Evolutionary conservation across 2,113 vertebrate genomes (phyloP), one percentile per base, ranked within the genome.

Genomic region (Epinephelus moara): DNA sequence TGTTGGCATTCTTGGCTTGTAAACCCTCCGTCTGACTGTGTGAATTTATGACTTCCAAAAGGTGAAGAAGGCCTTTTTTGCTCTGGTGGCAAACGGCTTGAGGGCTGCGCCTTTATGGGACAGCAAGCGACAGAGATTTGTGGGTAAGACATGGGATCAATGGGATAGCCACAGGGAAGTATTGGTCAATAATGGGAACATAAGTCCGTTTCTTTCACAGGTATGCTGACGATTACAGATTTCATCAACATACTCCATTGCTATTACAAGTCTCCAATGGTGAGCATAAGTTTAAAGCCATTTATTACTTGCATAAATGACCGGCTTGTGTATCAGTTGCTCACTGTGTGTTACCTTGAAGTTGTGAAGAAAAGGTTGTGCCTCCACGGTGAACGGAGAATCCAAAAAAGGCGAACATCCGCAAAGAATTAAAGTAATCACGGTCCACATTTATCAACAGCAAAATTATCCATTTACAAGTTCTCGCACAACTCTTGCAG

Each of bases 211-310:
- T 60, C 55, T 27, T 19, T 53, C 10, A 0, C 92, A 99, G 98
- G 98, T 14, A 99, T 99, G 98, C 95, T 99, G 92, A 99, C 98
- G 23, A 99, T 99, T 92, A 99, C 98, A 0, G 98, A 99, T 91
- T 99, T 99, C 94, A 99, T 99, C 95, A 96, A 98, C 90, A 98
- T 99, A 89, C 95, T 99, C 21, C 98, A 99, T 52, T 97, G 97
- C 60, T 99, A 98, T 90, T 99, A 99, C 93, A 97, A 94, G 56
- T 99, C 98, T 0, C 98, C 98, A 0, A 50, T 99, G 98, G 98
- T 99, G 92, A 96, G 97, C 75, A 52, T 45, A n/a, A 78, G 13
- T 11, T 45, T 45, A 45, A 45, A 45, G 11, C 42, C 8, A 27
- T 27, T 27, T 27, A 27, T 27, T 27, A 27, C 27, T 27, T 27